Conservation (phyloP, 2,888 invertebrate genomes). For the Drosophila flavopinicola region DNA sequence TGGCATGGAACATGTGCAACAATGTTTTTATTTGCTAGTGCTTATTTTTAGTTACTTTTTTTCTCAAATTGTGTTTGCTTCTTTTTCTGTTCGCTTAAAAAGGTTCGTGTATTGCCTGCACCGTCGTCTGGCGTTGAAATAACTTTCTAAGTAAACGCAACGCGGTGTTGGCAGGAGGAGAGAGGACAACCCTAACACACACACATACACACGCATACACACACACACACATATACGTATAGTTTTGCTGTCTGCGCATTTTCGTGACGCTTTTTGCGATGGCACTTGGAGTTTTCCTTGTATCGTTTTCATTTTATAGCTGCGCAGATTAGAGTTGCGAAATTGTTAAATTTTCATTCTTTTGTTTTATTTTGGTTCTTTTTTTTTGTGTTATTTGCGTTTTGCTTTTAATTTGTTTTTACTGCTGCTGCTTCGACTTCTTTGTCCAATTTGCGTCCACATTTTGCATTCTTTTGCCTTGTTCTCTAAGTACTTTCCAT, state of each 20-base stretch:
- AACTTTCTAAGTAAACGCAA: slow-evolving; percentile 78
- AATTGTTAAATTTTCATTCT: slow-evolving; percentile 76
- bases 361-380: slow-evolving; percentile 46
- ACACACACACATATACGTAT: slow-evolving; percentile 25
- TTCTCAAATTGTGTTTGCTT: slow-evolving; percentile 42
- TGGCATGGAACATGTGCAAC: slow-evolving; percentile 66
- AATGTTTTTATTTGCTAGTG: slow-evolving; percentile 72
- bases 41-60: slow-evolving; percentile 76
- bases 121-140: slow-evolving; percentile 60
- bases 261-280: slow-evolving; percentile 68
- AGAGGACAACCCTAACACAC: slow-evolving; percentile 32
- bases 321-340: slow-evolving; percentile 75
- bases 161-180: slow-evolving; percentile 72
- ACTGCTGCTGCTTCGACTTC: slow-evolving; percentile 24
- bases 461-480: slow-evolving; percentile 32
- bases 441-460: slow-evolving; percentile 53
- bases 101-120: slow-evolving; percentile 36
- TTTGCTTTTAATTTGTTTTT: slow-evolving; percentile 49
- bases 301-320: slow-evolving; percentile 77
- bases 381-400: slow-evolving; percentile 27
- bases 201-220: slow-evolving; percentile 18
- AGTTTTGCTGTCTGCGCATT: slow-evolving; percentile 65
- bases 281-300: slow-evolving; percentile 64
- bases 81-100: slow-evolving; percentile 1
- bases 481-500: not conserved